Evolutionary conservation across 1,140 invertebrate genomes (phyloP).

Genomic region (Mamestra configurata): DNA sequence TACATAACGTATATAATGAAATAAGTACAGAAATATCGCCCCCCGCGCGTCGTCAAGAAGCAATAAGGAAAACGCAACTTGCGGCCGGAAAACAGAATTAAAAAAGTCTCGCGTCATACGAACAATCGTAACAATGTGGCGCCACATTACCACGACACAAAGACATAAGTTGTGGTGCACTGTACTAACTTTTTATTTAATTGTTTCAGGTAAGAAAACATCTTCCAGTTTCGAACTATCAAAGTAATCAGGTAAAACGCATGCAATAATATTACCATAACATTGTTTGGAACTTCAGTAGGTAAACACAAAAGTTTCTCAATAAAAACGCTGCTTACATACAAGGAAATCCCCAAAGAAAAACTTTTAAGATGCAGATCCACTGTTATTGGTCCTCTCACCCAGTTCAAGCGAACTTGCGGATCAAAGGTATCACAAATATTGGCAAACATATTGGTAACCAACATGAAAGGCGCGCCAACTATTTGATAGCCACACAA

Average conservation of each 20-base stretch:
- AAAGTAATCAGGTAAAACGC: background rate
- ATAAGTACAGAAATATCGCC: too few species aligned
- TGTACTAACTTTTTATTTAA: background rate
- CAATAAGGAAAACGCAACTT: background rate
- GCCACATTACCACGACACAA: too few species aligned
- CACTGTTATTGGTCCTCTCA: constrained; percentile 1
- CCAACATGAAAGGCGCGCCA: constrained; percentile 8
- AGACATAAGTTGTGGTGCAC: background rate
- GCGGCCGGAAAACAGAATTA: background rate
- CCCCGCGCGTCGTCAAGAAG: background rate
- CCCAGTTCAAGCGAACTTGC: background rate
- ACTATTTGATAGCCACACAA: constrained; percentile 3
- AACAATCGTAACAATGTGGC: background rate
- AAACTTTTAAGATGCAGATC: constrained; percentile 25
- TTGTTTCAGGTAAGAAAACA: constrained; percentile 25
- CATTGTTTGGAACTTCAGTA: background rate
- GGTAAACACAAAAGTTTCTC: background rate
- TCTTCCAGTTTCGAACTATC: background rate
- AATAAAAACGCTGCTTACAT: background rate
- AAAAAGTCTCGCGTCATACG: background rate
- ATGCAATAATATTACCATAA: background rate
- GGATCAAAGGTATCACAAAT: constrained; percentile 36
- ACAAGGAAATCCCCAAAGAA: background rate
- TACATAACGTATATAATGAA: background rate
- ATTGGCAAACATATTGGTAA: constrained; percentile 11